Percentiles rank a stretch among this genome's conserved stretches.
phyloP scores from a whole-genome alignment of 2,888 invertebrate species.

The Miltochrista miniata region DNA sequence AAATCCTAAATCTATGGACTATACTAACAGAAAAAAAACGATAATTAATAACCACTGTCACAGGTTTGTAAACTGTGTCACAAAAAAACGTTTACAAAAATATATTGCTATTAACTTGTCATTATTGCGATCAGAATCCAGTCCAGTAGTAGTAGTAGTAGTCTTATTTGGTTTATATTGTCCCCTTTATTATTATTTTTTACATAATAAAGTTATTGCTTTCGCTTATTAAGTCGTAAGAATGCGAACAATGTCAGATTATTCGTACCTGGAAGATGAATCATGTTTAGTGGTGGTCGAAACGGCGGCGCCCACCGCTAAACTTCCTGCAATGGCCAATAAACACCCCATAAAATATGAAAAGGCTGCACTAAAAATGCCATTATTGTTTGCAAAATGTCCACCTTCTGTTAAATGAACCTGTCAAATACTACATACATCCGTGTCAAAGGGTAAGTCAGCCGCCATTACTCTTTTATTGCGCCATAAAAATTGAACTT shows the following conservation, averaged over 20 bases:
- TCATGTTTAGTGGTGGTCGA: slow-evolving; percentile 68
- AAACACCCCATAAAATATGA: slow-evolving; percentile 81
- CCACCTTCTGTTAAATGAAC: slow-evolving; percentile 78
- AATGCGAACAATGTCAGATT: slow-evolving; percentile 63
- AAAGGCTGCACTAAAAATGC: slow-evolving; percentile 74
- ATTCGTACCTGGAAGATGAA: slow-evolving; percentile 69
- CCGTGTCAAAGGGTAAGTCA: slow-evolving; percentile 48
- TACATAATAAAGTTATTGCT: slow-evolving; percentile 18
- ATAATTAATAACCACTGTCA: too few relatives aligned
- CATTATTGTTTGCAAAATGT: slow-evolving; percentile 75
- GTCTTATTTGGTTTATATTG: too few relatives aligned
- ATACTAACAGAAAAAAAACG: too few relatives aligned
- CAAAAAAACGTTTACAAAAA: too few relatives aligned
- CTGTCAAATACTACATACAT: slow-evolving; percentile 63
- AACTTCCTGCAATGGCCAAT: slow-evolving; percentile 75
- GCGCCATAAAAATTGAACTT: slow-evolving; percentile 35
- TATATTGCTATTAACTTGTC: too few relatives aligned
- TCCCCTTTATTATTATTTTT: neutral
- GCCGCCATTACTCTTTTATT: slow-evolving; percentile 34
- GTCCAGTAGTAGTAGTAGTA: too few relatives aligned
- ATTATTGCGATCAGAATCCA: too few relatives aligned
- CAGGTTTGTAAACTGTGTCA: too few relatives aligned
- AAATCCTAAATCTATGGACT: too few relatives aligned
- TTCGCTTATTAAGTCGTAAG: slow-evolving; percentile 66
- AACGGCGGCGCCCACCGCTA: slow-evolving; percentile 54